These are phyloP conservation scores for Pao palembangensis DNA, from an alignment of 2,113 vertebrate genomes.

Conservation along the genomic window DNA sequence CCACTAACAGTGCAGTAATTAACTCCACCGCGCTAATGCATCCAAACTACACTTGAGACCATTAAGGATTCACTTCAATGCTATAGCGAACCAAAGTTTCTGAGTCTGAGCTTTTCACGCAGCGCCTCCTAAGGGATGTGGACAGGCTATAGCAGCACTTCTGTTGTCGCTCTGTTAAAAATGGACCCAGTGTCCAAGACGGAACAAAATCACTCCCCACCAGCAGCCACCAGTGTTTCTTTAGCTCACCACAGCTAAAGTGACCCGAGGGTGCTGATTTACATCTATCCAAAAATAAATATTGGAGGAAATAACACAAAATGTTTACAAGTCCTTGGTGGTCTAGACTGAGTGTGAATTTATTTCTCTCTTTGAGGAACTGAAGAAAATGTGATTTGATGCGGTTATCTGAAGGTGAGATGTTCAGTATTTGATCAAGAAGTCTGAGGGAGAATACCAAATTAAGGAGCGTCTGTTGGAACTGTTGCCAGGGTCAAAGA, in stretches of 20 bases:
- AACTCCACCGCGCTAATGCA: conserved; percentile 19
- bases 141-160: conserved; percentile 33
- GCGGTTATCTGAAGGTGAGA: too few species aligned
- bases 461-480: too few species aligned
- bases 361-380: too few species aligned
- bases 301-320: too few species aligned
- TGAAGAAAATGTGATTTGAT: too few species aligned
- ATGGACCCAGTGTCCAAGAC: conserved; percentile 24
- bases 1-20: conserved; percentile 2
- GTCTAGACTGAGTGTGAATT: too few species aligned
- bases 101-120: conserved; percentile 8
- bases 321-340: too few species aligned
- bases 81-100: conserved; percentile 1
- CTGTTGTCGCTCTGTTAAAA: conserved; percentile 14
- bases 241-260: background rate
- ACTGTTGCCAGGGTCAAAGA: too few species aligned
- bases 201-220: conserved; percentile 25
- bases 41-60: background rate
- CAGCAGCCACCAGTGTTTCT: background rate
- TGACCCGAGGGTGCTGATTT: background rate
- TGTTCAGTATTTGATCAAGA: too few species aligned
- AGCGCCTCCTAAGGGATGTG: conserved; percentile 11
- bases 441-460: too few species aligned
- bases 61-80: background rate
- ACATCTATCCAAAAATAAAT: too few species aligned